These are phyloP conservation scores for Mormyrus iriodes DNA, from an alignment of 2,113 vertebrate species.

Conservation along the genomic window DNA sequence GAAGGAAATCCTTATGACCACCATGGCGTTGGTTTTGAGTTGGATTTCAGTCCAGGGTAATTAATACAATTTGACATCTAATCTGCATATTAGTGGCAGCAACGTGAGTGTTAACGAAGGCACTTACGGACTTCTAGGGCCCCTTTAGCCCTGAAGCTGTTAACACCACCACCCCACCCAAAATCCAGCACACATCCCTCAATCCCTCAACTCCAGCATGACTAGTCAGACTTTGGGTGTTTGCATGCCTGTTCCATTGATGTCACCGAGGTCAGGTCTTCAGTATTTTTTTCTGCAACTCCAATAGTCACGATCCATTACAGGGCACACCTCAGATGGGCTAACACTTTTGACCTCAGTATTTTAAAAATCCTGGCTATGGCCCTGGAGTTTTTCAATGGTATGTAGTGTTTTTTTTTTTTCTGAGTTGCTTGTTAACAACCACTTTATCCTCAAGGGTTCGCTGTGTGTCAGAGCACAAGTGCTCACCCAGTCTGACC, in stretches of 20 bases:
- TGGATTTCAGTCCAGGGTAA: conserved; percentile 48
- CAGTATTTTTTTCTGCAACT: background rate
- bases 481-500: background rate
- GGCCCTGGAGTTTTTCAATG: background rate
- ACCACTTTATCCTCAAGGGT: background rate
- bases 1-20: conserved; percentile 82
- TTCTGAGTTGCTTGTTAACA: background rate
- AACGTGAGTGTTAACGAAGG: conserved; percentile 20
- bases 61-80: conserved; percentile 60
- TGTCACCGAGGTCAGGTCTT: background rate
- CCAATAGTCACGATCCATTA: too few relatives aligned
- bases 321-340: too few relatives aligned
- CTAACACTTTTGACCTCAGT: background rate
- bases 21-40: conserved; percentile 69
- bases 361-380: background rate
- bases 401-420: background rate
- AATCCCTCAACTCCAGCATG: background rate
- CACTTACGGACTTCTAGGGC: conserved; percentile 14
- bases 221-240: background rate
- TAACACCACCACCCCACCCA: background rate
- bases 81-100: conserved; percentile 62
- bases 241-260: background rate
- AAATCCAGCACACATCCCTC: background rate
- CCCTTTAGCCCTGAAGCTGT: background rate
- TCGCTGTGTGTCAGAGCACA: background rate